Percentiles rank a stretch among this genome's conserved stretches.
Conservation (phyloP, 1,140 invertebrate species). For the Hylaeus volcanicus region DNA sequence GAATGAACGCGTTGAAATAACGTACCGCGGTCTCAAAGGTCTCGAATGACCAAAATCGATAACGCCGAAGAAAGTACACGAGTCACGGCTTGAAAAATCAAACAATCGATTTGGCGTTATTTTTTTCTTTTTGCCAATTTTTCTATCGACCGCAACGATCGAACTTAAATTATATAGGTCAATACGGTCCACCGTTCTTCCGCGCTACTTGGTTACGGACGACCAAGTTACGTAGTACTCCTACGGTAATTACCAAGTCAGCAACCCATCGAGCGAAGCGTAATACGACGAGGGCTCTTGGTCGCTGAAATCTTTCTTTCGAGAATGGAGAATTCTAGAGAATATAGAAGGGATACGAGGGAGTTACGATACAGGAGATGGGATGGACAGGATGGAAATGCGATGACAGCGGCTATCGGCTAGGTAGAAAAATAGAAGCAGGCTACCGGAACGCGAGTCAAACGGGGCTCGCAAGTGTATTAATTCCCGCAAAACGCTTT, state of each 20-base stretch:
- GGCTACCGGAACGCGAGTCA: neutral
- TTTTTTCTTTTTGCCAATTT: slow-evolving; percentile 49
- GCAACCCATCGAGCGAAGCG: slow-evolving; percentile 59
- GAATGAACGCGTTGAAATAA: neutral
- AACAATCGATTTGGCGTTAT: neutral
- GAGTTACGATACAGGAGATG: too few species aligned
- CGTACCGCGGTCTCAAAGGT: neutral
- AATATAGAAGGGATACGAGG: too few species aligned
- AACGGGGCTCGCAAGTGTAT: slow-evolving; percentile 20
- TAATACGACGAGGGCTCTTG: slow-evolving; percentile 43
- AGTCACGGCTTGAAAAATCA: too few species aligned
- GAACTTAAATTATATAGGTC: slow-evolving; percentile 34
- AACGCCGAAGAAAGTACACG: too few species aligned
- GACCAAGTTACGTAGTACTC: slow-evolving; percentile 62
- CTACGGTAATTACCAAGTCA: slow-evolving; percentile 62
- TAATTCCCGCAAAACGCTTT: slow-evolving; percentile 39
- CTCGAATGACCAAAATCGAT: too few species aligned
- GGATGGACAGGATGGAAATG: neutral
- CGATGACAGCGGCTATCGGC: too few species aligned
- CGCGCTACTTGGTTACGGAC: slow-evolving; percentile 41
- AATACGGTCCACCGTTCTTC: slow-evolving; percentile 39
- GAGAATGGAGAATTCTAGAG: slow-evolving; percentile 54
- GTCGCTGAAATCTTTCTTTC: slow-evolving; percentile 58
- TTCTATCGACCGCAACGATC: slow-evolving; percentile 3
- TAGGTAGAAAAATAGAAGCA: neutral